A percentile compares a stretch with the other conserved stretches of the same genome.
Evolutionary conservation across 2,797 vertebrate species (phyloP).

Genomic region (Rhynchotus rufescens): DNA sequence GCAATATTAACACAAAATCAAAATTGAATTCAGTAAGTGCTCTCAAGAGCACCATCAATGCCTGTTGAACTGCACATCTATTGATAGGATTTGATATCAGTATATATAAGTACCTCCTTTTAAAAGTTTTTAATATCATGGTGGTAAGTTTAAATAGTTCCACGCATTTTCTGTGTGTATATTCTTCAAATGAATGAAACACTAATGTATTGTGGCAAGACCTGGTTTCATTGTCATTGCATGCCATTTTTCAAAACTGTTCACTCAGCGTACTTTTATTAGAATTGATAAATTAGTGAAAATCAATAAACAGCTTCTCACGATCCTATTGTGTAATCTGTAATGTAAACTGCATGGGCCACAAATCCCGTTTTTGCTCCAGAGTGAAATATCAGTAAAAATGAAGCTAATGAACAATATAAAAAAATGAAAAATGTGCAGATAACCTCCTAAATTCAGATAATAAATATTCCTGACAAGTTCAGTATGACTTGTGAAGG

Average conservation of each 20-base stretch:
- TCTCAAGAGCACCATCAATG: too few species aligned
- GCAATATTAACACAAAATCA: not conserved
- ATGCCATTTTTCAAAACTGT: not conserved
- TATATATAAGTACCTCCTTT: not conserved
- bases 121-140: not conserved
- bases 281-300: not conserved
- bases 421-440: not conserved
- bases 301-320: not conserved
- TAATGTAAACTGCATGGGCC: not conserved
- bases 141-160: not conserved
- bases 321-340: not conserved
- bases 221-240: not conserved
- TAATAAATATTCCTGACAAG: constrained; percentile 8
- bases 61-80: too few species aligned
- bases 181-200: not conserved
- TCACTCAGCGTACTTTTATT: not conserved
- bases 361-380: not conserved
- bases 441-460: not conserved
- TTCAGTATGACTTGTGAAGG: not conserved
- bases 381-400: not conserved
- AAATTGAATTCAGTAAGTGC: not conserved
- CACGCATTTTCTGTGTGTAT: not conserved
- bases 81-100: too few species aligned
- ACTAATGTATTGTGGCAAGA: not conserved
- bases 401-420: not conserved